Evolutionary conservation across 2,113 vertebrate genomes (phyloP).

Genomic region (Tringa solitaria): DNA sequence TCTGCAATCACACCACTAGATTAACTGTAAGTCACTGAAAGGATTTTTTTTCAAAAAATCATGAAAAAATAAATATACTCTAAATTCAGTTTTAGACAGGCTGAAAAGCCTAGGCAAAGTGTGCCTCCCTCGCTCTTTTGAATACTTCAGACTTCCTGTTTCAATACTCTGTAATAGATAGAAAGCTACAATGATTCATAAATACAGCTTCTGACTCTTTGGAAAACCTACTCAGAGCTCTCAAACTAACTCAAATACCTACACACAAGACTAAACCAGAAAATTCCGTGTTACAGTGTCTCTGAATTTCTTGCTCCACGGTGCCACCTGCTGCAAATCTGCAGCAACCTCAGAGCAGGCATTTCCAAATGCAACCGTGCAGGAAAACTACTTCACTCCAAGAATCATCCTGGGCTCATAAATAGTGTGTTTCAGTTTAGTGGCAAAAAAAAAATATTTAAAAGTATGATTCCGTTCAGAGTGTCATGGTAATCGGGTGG

Average conservation of each 20-base stretch:
- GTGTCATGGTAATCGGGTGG: accelerated
- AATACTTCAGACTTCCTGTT: neutral
- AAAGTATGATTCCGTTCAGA: neutral
- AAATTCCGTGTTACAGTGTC: accelerated
- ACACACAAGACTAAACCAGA: neutral
- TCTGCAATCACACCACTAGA: neutral
- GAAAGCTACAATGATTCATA: neutral
- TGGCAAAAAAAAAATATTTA: neutral
- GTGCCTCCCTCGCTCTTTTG: neutral
- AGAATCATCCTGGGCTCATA: neutral
- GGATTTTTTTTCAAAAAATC: neutral
- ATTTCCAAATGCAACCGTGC: neutral
- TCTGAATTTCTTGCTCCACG: neutral
- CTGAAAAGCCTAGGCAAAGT: neutral
- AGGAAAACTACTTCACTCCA: neutral
- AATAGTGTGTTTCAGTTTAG: neutral
- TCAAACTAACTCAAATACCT: neutral
- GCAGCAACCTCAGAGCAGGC: neutral
- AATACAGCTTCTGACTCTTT: neutral
- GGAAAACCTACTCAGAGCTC: neutral
- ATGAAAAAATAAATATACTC: neutral
- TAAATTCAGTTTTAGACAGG: neutral
- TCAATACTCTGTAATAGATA: neutral
- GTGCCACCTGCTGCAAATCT: neutral
- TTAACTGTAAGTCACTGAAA: neutral